These are phyloP conservation scores for Taeniopygia guttata DNA, from an alignment of 2,797 vertebrate genomes.

Conservation along the genomic window DNA sequence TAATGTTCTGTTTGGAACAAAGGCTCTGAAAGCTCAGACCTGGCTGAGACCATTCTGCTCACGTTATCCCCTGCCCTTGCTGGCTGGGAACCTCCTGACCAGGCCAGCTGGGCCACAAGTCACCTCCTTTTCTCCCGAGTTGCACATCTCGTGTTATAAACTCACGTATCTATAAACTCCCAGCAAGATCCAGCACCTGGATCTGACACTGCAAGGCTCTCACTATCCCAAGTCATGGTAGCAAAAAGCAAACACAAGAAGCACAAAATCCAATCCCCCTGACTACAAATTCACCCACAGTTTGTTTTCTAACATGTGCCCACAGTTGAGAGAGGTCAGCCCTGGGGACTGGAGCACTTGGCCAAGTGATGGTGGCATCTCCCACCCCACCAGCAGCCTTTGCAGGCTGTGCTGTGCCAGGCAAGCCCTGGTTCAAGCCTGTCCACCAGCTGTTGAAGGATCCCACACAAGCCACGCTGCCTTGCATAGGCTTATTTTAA, in stretches of 20 bases:
- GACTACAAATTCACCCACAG: neutral
- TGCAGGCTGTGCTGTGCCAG: neutral
- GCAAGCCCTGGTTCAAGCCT: neutral
- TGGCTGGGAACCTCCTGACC: neutral
- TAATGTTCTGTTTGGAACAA: neutral
- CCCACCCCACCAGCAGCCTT: neutral
- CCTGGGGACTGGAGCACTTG: neutral
- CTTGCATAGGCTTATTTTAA: neutral
- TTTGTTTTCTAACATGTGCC: rapidly evolving
- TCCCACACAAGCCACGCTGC: neutral
- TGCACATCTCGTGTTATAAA: neutral
- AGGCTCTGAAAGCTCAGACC: neutral
- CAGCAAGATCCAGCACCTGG: neutral
- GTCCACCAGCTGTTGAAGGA: neutral
- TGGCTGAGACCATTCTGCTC: neutral
- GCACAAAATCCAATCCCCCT: neutral
- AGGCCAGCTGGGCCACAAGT: neutral
- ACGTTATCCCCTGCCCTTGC: rapidly evolving
- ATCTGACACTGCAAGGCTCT: neutral
- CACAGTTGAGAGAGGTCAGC: neutral
- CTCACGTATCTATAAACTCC: neutral
- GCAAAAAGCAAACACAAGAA: neutral
- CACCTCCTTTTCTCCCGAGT: neutral
- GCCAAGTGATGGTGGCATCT: neutral
- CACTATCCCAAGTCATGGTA: neutral